Percentiles rank a stretch among this genome's conserved stretches.
Evolutionary conservation across 1,140 invertebrate species (phyloP).

Genomic region (Danaus plexippus): DNA sequence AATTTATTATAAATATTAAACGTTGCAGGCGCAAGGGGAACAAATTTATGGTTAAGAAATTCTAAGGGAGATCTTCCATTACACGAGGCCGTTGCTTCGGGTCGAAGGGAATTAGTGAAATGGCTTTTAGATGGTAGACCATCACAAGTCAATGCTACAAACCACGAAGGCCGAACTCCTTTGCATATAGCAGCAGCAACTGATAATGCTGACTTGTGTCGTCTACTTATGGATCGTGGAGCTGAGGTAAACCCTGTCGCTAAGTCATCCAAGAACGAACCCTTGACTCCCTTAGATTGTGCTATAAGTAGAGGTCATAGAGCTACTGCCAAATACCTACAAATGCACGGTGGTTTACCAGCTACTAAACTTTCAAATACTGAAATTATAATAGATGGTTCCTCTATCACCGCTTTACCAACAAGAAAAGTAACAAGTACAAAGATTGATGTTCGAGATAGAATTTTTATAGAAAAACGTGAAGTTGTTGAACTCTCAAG

Average conservation of each 20-base stretch:
- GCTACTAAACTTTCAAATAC: constrained; percentile 76
- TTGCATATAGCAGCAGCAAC: constrained; percentile 95
- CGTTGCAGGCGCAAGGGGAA: constrained; percentile 81
- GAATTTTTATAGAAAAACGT: constrained; percentile 67
- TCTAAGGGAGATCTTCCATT: constrained; percentile 91
- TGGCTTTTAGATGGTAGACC: constrained; percentile 89
- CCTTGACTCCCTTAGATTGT: constrained; percentile 92
- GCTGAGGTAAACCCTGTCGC: constrained; percentile 88
- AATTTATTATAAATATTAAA: not conserved
- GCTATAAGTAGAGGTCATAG: constrained; percentile 88
- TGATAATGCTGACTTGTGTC: constrained; percentile 95
- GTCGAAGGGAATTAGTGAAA: constrained; percentile 86
- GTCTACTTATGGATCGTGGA: constrained; percentile 85
- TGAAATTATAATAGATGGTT: constrained; percentile 62
- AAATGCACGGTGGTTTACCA: constrained; percentile 89
- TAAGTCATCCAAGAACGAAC: constrained; percentile 83
- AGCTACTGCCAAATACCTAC: constrained; percentile 93
- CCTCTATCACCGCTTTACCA: constrained; percentile 55
- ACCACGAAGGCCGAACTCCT: constrained; percentile 92
- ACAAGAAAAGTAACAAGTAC: constrained; percentile 67
- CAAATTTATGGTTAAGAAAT: constrained; percentile 94
- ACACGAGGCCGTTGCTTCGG: constrained; percentile 95
- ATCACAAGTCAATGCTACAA: constrained; percentile 88
- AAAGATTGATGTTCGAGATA: constrained; percentile 66
- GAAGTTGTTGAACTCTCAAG: constrained; percentile 67